Conservation (phyloP, 2,888 invertebrate genomes). For the Penaeus monodon region DNA sequence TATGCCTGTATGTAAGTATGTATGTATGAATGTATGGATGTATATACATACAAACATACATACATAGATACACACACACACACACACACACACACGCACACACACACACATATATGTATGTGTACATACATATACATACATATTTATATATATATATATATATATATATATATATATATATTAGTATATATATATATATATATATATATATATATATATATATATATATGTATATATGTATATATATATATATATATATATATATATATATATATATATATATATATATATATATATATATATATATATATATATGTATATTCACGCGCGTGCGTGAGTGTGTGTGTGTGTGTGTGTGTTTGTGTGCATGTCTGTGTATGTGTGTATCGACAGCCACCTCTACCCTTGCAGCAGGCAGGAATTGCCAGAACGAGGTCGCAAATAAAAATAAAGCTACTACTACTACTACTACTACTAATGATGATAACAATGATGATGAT, state of each 20-base stretch:
- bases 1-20: neutral
- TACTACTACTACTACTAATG: no score
- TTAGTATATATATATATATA: neutral
- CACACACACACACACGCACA: neutral
- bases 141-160: neutral
- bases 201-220: neutral
- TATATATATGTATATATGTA: no score
- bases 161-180: neutral
- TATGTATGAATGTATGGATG: neutral
- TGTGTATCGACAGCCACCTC: no score
- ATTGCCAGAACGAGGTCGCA: no score
- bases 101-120: neutral
- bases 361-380: no score
- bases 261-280: slow-evolving; percentile 10
- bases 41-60: neutral
- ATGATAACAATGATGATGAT: no score
- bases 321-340: no score
- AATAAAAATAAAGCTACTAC: no score
- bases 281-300: slow-evolving; percentile 2
- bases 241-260: slow-evolving; percentile 7
- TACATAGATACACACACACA: neutral
- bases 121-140: neutral
- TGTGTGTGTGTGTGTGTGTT: no score
- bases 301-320: neutral
- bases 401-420: no score